A percentile compares a stretch with the other conserved stretches of the same genome.
Evolutionary conservation across 2,113 vertebrate genomes (phyloP).

Genomic region (Alethe castanea): DNA sequence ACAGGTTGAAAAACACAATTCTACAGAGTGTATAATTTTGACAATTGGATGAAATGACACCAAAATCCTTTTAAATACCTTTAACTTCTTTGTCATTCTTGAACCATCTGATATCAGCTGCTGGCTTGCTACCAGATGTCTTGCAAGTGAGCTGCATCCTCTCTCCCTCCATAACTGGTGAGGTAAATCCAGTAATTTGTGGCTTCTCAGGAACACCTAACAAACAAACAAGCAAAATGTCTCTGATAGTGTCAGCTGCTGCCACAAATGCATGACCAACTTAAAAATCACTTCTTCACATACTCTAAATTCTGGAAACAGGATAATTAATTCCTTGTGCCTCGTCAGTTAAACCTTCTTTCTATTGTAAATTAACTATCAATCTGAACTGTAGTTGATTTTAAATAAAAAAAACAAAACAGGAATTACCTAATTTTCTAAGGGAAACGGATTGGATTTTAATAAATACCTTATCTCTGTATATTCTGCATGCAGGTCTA

Average conservation of each 20-base stretch:
- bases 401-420: background rate
- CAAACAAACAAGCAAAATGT: conserved; percentile 2
- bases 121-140: conserved; percentile 94
- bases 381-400: background rate
- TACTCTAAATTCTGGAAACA: background rate
- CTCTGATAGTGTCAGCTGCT: background rate
- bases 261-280: background rate
- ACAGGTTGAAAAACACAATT: background rate
- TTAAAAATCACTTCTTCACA: background rate
- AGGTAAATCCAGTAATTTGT: conserved; percentile 91
- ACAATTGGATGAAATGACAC: background rate
- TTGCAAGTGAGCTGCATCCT: conserved; percentile 91
- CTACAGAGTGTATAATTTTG: background rate
- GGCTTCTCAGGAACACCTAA: conserved; percentile 92
- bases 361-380: background rate
- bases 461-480: background rate
- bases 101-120: conserved; percentile 95
- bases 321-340: background rate
- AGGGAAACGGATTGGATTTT: background rate
- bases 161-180: conserved; percentile 91
- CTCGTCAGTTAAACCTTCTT: background rate
- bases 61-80: conserved; percentile 75
- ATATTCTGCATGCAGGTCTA: background rate
- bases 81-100: conserved; percentile 96
- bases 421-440: background rate